Base-by-base conservation (phyloP, 2,113 vertebrate species). In the Phalacrocorax aristotelis region DNA sequence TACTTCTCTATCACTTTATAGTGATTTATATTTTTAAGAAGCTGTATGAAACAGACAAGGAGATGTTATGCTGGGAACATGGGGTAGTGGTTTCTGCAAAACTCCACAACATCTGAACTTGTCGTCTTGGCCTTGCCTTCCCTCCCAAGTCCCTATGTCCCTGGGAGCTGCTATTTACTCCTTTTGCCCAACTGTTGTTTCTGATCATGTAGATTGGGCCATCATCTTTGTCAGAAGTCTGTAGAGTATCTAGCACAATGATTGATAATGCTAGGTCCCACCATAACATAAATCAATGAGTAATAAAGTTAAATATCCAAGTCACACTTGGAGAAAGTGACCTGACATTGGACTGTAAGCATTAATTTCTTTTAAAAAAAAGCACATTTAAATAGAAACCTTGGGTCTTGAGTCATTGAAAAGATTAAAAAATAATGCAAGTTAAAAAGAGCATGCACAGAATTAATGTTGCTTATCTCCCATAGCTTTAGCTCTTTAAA, bases 271-370 rank as follows among this genome's bases (percentile, higher is more conserved):
- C 54, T 86, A 51, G 32, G 46, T 95, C 49, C 18, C 52, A 72
- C 44, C 58, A 51, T 42, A 93, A 70, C 26, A 20, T 75, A 89
- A 95, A 95, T 88, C 91, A 86, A 74, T 70, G 29, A 90, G 60
- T 29, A 95, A 90, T 80, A 62, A 83, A 90, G 68, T 69, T 61
- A 93, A 91, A 52, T 52, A 74, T 85, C 87, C 84, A 91, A 94
- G 82, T 58, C 89, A 95, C 23, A 32, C 1, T 0, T 61, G 83
- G 51, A 49, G 84, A 70, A 87, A 88, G 32, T 1, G 1, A 91
- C 74, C 21, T 65, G 75, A 80, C 74, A 38, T 62, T 69, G 70
- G 86, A 68, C 48, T 62, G 30, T 30, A 77, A 77, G 11, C 32
- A 77, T 58, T 85, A 82, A 91, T 87, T 91, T 38, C 38, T 38